Evolutionary conservation across 2,888 invertebrate species (phyloP).

Genomic region (Tinea semifulvella): DNA sequence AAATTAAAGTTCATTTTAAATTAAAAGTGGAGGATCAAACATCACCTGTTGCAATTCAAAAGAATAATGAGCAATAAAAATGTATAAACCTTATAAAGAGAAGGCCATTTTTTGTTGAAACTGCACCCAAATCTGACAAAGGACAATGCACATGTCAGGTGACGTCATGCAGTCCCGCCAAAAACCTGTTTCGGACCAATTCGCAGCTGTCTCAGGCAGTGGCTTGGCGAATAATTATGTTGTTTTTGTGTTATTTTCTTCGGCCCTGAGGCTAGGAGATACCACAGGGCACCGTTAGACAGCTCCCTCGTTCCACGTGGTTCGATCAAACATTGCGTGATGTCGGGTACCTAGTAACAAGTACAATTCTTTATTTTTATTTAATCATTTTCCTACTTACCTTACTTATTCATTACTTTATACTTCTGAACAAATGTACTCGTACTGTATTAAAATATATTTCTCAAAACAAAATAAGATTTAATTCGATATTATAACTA

Average conservation of each 20-base stretch:
- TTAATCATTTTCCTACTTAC: too few relatives aligned
- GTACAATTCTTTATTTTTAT: too few relatives aligned
- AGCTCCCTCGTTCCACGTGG: neutral
- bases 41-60: slow-evolving; percentile 25
- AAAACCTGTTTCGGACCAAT: slow-evolving; percentile 61
- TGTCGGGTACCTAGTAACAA: too few relatives aligned
- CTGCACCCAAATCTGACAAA: neutral
- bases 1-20: too few relatives aligned
- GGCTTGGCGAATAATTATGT: slow-evolving; percentile 9
- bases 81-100: slow-evolving; percentile 33
- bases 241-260: slow-evolving; percentile 19
- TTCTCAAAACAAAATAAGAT: too few relatives aligned
- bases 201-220: slow-evolving; percentile 52
- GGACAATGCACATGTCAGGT: slow-evolving; percentile 39
- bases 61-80: slow-evolving; percentile 43
- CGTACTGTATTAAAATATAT: too few relatives aligned
- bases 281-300: neutral
- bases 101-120: slow-evolving; percentile 21
- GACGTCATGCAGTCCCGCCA: slow-evolving; percentile 50
- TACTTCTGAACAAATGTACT: too few relatives aligned
- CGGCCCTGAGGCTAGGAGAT: slow-evolving; percentile 31
- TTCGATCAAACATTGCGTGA: too few relatives aligned
- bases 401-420: too few relatives aligned
- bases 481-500: too few relatives aligned
- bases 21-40: too few relatives aligned